Evolutionary conservation across 1,140 invertebrate species (phyloP).

Genomic region (Orussus abietinus): DNA sequence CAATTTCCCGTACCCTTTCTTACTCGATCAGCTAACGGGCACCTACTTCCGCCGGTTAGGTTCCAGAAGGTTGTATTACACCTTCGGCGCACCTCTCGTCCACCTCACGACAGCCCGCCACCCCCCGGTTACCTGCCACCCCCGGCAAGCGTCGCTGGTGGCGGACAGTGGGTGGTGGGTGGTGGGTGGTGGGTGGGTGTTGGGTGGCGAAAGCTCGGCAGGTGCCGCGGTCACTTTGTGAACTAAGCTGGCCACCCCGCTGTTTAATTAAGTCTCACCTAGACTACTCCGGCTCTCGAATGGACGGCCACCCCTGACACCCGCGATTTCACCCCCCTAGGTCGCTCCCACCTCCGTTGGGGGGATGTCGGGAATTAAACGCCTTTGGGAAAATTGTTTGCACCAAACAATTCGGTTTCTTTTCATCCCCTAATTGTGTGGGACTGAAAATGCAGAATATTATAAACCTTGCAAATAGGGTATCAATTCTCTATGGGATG

Average conservation of each 20-base stretch:
- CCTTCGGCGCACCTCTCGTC: conserved; percentile 7
- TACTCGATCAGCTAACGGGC: conserved; percentile 15
- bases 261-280: conserved; percentile 55
- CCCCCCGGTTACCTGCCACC: neutral
- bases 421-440: too few relatives aligned
- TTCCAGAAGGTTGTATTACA: conserved; percentile 12
- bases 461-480: too few relatives aligned
- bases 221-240: conserved; percentile 53
- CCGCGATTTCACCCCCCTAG: too few relatives aligned
- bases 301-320: neutral
- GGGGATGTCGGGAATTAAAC: too few relatives aligned
- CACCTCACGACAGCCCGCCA: neutral
- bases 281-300: conserved; percentile 39
- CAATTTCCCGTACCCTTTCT: conserved; percentile 17
- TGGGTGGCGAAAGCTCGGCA: too few relatives aligned
- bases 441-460: too few relatives aligned
- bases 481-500: too few relatives aligned
- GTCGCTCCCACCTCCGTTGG: too few relatives aligned
- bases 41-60: conserved; percentile 4
- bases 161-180: conserved; percentile 21
- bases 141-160: conserved; percentile 22
- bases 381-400: too few relatives aligned
- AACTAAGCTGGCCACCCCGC: conserved; percentile 49
- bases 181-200: conserved; percentile 18
- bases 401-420: too few relatives aligned